These are phyloP conservation scores for Cenopis cana DNA, from an alignment of 2,888 invertebrate genomes.

Conservation along the genomic window DNA sequence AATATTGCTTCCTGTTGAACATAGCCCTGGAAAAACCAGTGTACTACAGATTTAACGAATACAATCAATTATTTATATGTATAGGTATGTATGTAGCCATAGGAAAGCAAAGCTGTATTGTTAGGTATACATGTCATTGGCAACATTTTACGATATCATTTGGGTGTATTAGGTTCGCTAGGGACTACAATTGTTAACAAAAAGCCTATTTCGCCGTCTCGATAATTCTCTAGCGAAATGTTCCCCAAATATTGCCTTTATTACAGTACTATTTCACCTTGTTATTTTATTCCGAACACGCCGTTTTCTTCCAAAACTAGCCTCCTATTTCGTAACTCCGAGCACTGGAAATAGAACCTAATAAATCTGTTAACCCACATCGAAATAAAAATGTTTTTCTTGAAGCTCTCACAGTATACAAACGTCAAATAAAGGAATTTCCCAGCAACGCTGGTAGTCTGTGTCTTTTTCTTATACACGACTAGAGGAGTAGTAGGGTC, in stretches of 20 bases:
- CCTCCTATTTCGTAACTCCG: neutral
- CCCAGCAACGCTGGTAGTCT: slow-evolving; percentile 25
- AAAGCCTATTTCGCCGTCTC: neutral
- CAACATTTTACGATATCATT: neutral
- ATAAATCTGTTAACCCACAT: slow-evolving; percentile 35
- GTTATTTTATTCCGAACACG: neutral
- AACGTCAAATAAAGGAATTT: slow-evolving; percentile 42
- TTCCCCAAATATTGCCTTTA: neutral
- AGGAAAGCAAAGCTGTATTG: neutral
- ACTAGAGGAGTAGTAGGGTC: neutral
- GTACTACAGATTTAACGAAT: neutral
- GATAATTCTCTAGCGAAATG: neutral
- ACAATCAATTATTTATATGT: neutral
- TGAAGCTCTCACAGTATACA: slow-evolving; percentile 20
- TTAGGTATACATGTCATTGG: neutral
- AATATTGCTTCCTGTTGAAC: no score
- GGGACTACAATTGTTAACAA: neutral
- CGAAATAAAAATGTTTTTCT: slow-evolving; percentile 34
- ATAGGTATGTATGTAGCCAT: neutral
- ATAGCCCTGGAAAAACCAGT: no score
- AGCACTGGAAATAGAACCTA: slow-evolving; percentile 21
- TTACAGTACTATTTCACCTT: neutral
- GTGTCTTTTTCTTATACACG: slow-evolving; percentile 33
- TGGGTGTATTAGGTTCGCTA: neutral
- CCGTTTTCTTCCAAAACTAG: neutral